phyloP scores from a whole-genome alignment of 2,888 invertebrate species.

The Eretmocerus hayati region DNA sequence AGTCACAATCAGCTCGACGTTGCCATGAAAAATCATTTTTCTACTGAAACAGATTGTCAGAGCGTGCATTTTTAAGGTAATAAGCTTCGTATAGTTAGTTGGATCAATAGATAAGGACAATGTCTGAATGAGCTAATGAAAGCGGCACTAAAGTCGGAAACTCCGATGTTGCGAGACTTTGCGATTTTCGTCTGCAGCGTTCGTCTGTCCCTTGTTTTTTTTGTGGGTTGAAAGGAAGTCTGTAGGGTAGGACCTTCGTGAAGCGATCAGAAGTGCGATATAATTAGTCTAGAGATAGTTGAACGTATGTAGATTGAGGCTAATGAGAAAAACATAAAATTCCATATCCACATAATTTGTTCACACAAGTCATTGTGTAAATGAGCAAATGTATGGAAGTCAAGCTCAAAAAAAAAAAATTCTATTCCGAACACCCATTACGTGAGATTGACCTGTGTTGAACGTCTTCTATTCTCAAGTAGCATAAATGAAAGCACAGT shows the following conservation, averaged over 20 bases:
- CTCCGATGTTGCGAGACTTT: constrained; percentile 22
- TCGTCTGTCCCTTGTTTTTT: too few relatives aligned
- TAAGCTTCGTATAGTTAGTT: constrained; percentile 42
- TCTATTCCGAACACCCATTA: too few relatives aligned
- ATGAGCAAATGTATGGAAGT: too few relatives aligned
- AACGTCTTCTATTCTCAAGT: too few relatives aligned
- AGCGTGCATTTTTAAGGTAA: constrained; percentile 44
- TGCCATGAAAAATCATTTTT: constrained; percentile 43
- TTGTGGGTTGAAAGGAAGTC: constrained; percentile 8
- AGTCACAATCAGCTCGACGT: constrained; percentile 48
- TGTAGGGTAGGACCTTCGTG: constrained; percentile 22
- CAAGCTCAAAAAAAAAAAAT: too few relatives aligned
- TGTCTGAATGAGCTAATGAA: constrained; percentile 9
- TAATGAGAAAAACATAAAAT: too few relatives aligned
- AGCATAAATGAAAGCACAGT: too few relatives aligned
- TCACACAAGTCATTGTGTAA: too few relatives aligned
- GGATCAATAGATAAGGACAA: constrained; percentile 40
- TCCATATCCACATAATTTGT: too few relatives aligned
- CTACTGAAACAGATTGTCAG: constrained; percentile 35
- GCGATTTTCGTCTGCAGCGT: constrained; percentile 7
- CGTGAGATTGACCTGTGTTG: too few relatives aligned
- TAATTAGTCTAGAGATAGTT: constrained; percentile 13
- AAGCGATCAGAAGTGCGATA: constrained; percentile 16
- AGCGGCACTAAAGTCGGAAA: constrained; percentile 22
- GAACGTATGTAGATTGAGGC: constrained; percentile 16